Percentiles rank a stretch among this genome's conserved stretches.
These are phyloP conservation scores for Neoaliturus tenellus DNA, from an alignment of 2,888 invertebrate species.

Conservation along the genomic window DNA sequence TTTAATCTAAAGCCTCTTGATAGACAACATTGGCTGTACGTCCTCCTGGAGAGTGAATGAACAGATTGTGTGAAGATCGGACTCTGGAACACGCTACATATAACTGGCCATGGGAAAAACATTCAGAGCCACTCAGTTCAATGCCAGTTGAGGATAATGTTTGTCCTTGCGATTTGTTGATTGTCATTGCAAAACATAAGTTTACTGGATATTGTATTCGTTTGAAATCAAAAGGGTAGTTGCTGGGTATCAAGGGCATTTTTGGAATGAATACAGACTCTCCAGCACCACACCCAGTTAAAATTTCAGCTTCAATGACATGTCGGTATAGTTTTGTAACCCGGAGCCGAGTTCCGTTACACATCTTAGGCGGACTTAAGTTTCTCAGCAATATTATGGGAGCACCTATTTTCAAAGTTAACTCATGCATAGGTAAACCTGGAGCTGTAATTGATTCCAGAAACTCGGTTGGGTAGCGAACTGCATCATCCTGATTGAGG, in stretches of 20 bases:
- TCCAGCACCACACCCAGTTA: not conserved
- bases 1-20: slow-evolving; percentile 1
- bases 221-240: slow-evolving; percentile 5
- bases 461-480: slow-evolving; percentile 56
- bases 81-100: not conserved
- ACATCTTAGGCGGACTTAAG: not conserved
- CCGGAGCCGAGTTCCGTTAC: slow-evolving; percentile 11
- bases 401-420: slow-evolving; percentile 52
- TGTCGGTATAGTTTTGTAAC: not conserved
- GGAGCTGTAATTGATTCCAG: slow-evolving; percentile 56
- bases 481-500: slow-evolving; percentile 43
- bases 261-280: not conserved
- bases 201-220: not conserved
- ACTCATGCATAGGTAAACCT: slow-evolving; percentile 56
- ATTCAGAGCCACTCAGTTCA: not conserved
- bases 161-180: slow-evolving; percentile 1
- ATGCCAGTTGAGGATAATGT: not conserved
- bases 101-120: slow-evolving; percentile 1
- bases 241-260: not conserved
- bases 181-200: not conserved
- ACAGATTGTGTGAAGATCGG: not conserved
- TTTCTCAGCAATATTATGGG: slow-evolving; percentile 36
- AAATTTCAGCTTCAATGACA: slow-evolving; percentile 18
- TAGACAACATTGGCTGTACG: not conserved
- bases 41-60: slow-evolving; percentile 4